These are phyloP conservation scores for Calephelis nemesis DNA, from an alignment of 1,140 invertebrate genomes.

Conservation along the genomic window DNA sequence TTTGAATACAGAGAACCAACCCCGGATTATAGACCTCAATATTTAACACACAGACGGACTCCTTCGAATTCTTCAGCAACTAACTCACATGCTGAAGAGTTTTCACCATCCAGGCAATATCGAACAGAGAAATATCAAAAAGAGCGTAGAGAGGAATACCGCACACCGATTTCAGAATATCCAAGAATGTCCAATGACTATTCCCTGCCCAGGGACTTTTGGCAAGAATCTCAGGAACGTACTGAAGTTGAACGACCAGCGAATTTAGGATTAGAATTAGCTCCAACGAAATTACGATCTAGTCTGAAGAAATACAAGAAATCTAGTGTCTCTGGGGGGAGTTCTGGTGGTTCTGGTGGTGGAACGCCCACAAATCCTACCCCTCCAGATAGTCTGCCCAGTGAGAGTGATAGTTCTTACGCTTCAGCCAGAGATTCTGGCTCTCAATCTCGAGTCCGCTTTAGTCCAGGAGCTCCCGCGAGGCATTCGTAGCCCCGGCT, in stretches of 20 bases:
- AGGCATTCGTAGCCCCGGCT: constrained; percentile 74
- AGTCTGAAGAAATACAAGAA: constrained; percentile 86
- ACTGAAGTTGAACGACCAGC: constrained; percentile 83
- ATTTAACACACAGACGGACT: constrained; percentile 50
- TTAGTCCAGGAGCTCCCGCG: constrained; percentile 82
- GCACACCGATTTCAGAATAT: constrained; percentile 70
- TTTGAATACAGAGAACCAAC: constrained; percentile 59
- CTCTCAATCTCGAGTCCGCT: constrained; percentile 66
- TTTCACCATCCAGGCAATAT: constrained; percentile 58
- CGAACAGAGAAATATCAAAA: constrained; percentile 51
- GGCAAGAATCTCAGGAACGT: constrained; percentile 75
- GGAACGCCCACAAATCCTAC: constrained; percentile 92
- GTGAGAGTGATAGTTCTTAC: constrained; percentile 89
- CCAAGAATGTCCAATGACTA: constrained; percentile 74
- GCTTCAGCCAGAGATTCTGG: constrained; percentile 87
- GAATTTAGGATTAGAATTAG: constrained; percentile 83
- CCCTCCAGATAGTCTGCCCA: constrained; percentile 89
- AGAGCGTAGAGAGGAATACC: constrained; percentile 53
- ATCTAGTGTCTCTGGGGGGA: constrained; percentile 65
- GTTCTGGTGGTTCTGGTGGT: constrained; percentile 80
- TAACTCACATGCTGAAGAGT: constrained; percentile 58
- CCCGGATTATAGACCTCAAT: constrained; percentile 49
- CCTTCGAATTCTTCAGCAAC: constrained; percentile 60
- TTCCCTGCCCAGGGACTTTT: constrained; percentile 62
- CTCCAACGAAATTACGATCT: constrained; percentile 83